Conservation (phyloP, 2,113 vertebrate species). For the Nannospalax galili region DNA sequence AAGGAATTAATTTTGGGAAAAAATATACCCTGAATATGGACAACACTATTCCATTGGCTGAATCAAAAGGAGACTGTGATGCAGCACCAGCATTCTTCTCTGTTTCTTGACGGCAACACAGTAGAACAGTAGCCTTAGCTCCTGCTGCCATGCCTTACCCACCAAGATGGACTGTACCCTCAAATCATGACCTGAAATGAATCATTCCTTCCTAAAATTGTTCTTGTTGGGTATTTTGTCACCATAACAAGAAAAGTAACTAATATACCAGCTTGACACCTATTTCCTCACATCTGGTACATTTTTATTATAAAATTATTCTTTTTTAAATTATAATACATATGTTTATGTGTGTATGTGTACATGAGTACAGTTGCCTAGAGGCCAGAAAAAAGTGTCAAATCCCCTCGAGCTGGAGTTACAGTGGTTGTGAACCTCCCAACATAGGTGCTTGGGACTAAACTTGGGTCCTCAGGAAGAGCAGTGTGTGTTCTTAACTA, state of each 20-base stretch:
- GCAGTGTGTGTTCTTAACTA: neutral
- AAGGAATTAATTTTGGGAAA: slow-evolving; percentile 48
- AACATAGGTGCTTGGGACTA: too few species aligned
- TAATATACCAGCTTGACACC: neutral
- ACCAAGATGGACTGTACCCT: neutral
- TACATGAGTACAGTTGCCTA: too few species aligned
- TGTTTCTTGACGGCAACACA: neutral
- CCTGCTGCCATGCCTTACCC: neutral
- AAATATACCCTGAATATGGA: neutral
- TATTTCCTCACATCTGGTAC: slow-evolving; percentile 1
- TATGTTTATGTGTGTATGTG: neutral
- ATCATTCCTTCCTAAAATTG: neutral
- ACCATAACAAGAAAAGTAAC: neutral
- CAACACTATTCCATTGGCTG: too few species aligned
- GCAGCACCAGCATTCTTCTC: too few species aligned
- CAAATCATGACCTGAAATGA: neutral
- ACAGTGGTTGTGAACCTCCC: neutral
- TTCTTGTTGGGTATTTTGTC: neutral
- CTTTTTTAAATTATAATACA: neutral
- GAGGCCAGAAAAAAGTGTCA: neutral
- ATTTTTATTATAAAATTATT: neutral
- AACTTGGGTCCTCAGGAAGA: neutral
- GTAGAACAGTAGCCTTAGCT: neutral
- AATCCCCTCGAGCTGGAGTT: neutral
- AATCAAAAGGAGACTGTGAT: too few species aligned